Evolutionary conservation across 2,113 vertebrate genomes (phyloP).

Genomic region (Pedionomus torquatus): DNA sequence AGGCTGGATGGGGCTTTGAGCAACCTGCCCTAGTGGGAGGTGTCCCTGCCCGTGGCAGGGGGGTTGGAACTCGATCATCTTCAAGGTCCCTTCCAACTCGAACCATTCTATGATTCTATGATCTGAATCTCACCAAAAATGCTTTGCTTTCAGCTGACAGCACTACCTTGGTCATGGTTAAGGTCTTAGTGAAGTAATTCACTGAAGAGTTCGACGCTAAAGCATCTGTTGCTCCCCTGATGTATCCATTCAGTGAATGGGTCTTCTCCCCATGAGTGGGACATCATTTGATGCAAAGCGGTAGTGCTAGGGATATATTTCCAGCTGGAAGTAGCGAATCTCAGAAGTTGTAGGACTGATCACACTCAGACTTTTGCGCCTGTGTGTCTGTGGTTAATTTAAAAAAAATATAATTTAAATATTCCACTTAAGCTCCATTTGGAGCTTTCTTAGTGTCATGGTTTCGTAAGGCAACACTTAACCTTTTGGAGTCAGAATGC

Average conservation of each 20-base stretch:
- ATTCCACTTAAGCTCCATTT: neutral
- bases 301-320: neutral
- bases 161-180: neutral
- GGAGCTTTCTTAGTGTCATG: neutral
- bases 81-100: too few species aligned
- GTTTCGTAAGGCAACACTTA: neutral
- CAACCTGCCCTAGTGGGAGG: too few species aligned
- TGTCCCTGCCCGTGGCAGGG: too few species aligned
- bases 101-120: too few species aligned
- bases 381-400: neutral
- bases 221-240: neutral
- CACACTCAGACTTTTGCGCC: neutral
- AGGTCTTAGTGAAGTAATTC: neutral
- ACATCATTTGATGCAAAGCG: neutral
- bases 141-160: neutral
- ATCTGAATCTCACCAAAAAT: neutral
- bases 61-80: too few species aligned
- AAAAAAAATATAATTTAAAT: neutral
- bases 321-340: slow-evolving; percentile 3
- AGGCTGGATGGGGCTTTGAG: too few species aligned
- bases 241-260: slow-evolving; percentile 52
- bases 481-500: neutral
- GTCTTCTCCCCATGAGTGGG: neutral
- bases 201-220: neutral
- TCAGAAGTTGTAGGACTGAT: neutral